Evolutionary conservation across 2,888 invertebrate species (phyloP), one percentile per base, ranked within the genome.

Genomic region (Torymus tubicola): DNA sequence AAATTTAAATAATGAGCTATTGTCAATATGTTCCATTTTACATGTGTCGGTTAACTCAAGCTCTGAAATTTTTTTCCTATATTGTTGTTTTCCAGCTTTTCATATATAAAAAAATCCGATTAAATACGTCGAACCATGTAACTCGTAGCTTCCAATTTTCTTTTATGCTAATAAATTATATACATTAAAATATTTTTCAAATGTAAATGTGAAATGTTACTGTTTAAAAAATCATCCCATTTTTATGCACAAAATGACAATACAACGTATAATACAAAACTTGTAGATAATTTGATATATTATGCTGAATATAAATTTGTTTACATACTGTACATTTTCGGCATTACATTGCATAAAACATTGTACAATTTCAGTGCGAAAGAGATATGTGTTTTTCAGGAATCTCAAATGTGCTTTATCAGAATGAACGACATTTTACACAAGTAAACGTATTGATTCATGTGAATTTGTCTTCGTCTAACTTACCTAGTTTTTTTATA

Each of bases 231-330:
- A 58, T 60, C 55, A 65, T 60, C 16, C 53, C 61, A 71, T 57
- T 80, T 71, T 76, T 55, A 72, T 80, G 60, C 73, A 72, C 58
- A 73, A 78, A 72, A 14, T 63, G 77, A 77, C 76, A 77, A 81
- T 77, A 81, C 73, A 76, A 75, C 13, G 10, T 42, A 18, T 16
- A 14, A 80, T 68, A 18, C 52, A 53, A 21, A 61, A 65, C 68
- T 55, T 53, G 12, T 63, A 68, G 8, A 71, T 67, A 42, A 71
- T 76, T 67, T 52, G n/a, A 68, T 69, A 63, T 57, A 21, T 69
- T 81, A 81, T 78, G 77, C 52, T 21, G 21, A 65, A 67, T 67
- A 50, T 76, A 60, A 75, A 75, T 55, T 71, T 71, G 21, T 18
- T n/a, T 12, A 16, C 11, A 12, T 53, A 69, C 13, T 10, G 2